These are phyloP conservation scores for Falcaria lacertinaria DNA, from an alignment of 2,888 invertebrate genomes.

Conservation along the genomic window DNA sequence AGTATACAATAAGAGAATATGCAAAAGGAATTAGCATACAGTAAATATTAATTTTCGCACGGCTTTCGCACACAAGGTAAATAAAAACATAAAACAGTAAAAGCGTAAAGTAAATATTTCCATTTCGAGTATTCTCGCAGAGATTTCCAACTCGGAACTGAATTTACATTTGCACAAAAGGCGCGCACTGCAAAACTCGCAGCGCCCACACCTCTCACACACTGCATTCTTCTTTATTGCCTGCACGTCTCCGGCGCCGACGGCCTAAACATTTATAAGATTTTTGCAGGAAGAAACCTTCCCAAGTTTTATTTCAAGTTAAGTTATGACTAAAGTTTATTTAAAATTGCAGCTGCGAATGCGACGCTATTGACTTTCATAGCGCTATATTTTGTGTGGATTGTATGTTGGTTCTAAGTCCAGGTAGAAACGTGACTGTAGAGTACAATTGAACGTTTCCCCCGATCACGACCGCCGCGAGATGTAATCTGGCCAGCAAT, in stretches of 20 bases:
- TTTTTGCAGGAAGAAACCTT: slow-evolving; percentile 19
- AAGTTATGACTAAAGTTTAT: slow-evolving; percentile 26
- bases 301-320: slow-evolving; percentile 22
- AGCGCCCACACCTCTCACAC: slow-evolving; percentile 46
- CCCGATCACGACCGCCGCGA: slow-evolving; percentile 58
- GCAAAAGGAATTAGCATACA: slow-evolving; percentile 27
- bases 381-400: slow-evolving; percentile 54
- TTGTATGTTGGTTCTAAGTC: slow-evolving; percentile 38
- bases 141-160: slow-evolving; percentile 49
- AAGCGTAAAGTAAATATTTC: slow-evolving; percentile 46
- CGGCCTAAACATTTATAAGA: slow-evolving; percentile 13
- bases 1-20: slow-evolving; percentile 17
- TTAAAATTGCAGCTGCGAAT: slow-evolving; percentile 39
- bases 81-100: slow-evolving; percentile 35
- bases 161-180: slow-evolving; percentile 50
- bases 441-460: slow-evolving; percentile 47
- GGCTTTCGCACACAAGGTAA: slow-evolving; percentile 22
- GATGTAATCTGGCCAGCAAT: slow-evolving; percentile 46
- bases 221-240: slow-evolving; percentile 45
- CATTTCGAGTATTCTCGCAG: slow-evolving; percentile 46
- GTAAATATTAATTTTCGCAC: slow-evolving; percentile 42
- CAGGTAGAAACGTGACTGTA: slow-evolving; percentile 63
- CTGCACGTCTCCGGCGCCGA: slow-evolving; percentile 27
- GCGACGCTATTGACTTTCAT: slow-evolving; percentile 44
- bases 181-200: slow-evolving; percentile 26